Base-by-base conservation (phyloP, 2,888 invertebrate species). In the Lissonota sp. region DNA sequence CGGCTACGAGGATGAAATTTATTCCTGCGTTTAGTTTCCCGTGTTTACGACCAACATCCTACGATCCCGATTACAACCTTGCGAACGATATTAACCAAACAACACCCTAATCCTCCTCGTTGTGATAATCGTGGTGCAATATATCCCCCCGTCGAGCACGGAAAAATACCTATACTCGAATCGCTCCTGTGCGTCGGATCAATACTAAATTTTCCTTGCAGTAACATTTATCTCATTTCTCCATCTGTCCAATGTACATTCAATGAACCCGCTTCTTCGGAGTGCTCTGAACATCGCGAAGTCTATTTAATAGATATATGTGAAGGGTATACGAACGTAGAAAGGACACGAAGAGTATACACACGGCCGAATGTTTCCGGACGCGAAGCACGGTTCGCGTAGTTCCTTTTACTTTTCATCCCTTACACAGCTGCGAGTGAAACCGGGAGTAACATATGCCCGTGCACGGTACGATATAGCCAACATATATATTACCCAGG, bases 291-390 rank as follows among this genome's bases (percentile, higher is more conserved):
- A 57, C 49, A 37, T 26, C 58, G 16, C 57, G 51, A 8, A 40
- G 42, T 44, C 42, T 46, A 40, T 6, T 8, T 8, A 49, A 53
- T n/a, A n/a, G 6, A n/a, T 51, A 12, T 53, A 53, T 12, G 53
- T 14, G 44, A 8, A 44, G 44, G 26, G 8, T 14, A 46, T 55
- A 44, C 62, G n/a, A 44, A n/a, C 4, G 8, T 40, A 49, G 63
- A 60, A 60, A 70, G 14, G 66, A 76, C 66, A 60, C 55, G 75
- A 71, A 71, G 67, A 80, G 71, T 49, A 26, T 26, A 71, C 66
- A 67, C 66, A 62, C 6, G 5, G 75, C 49, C 14, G 62, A 75
- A 75, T 72, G 80, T 75, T 80, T 80, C 75, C 75, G 75, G 73
- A 80, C 60, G 51, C 67, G 67, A 71, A 76, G 75, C 80, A 72